phyloP scores from a whole-genome alignment of 2,113 vertebrate species.

The Epinephelus fuscoguttatus region DNA sequence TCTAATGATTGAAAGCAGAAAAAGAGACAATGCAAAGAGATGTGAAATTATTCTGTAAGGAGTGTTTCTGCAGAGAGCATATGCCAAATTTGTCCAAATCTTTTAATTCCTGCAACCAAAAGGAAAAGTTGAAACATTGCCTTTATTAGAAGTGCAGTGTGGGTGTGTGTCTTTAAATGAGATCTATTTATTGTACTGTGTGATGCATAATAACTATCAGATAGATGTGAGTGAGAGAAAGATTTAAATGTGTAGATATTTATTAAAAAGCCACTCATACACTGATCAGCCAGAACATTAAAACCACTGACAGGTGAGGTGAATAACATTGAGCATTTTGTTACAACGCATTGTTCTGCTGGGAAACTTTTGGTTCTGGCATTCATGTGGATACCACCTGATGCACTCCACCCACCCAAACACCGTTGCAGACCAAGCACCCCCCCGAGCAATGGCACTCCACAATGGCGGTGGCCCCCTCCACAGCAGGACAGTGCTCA shows the following conservation, averaged over 20 bases:
- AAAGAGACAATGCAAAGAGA: conserved; percentile 30
- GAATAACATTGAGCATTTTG: too few relatives aligned
- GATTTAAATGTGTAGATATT: conserved; percentile 38
- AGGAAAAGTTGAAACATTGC: conserved; percentile 46
- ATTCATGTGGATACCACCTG: too few relatives aligned
- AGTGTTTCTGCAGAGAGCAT: conserved; percentile 28
- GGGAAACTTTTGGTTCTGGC: too few relatives aligned
- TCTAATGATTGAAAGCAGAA: conserved; percentile 36
- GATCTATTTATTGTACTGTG: conserved; percentile 39
- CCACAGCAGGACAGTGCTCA: too few relatives aligned
- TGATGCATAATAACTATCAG: conserved; percentile 16
- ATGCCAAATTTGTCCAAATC: conserved; percentile 42
- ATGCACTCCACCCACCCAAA: too few relatives aligned
- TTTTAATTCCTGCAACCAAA: conserved; percentile 59
- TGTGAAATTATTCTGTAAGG: conserved; percentile 24
- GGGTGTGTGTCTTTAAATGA: conserved; percentile 36
- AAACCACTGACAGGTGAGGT: too few relatives aligned
- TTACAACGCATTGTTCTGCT: too few relatives aligned
- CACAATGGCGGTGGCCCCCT: too few relatives aligned
- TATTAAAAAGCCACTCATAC: conserved; percentile 7
- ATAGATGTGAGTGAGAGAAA: conserved; percentile 13
- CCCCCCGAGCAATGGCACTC: too few relatives aligned
- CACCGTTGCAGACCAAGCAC: too few relatives aligned
- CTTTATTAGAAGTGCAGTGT: conserved; percentile 52
- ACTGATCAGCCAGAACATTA: too few relatives aligned